Conservation (phyloP, 2,113 vertebrate species). For the Sclerurus mexicanus region DNA sequence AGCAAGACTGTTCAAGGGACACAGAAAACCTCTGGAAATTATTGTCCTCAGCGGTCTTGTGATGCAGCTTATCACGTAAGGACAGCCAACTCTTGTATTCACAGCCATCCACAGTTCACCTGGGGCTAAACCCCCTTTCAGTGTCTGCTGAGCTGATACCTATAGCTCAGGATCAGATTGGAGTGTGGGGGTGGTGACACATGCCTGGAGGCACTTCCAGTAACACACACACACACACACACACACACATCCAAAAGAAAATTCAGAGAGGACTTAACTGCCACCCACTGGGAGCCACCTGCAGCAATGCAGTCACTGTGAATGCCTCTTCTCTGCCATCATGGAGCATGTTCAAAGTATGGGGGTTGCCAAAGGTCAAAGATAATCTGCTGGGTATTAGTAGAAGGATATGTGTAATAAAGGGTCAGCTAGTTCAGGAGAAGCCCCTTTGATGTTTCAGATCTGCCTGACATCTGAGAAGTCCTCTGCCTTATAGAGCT, state of each 20-base stretch:
- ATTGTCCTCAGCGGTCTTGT: not conserved
- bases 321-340: not conserved
- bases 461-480: not conserved
- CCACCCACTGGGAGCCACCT: not conserved
- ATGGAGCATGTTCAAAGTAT: not conserved
- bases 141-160: not conserved
- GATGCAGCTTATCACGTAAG: not conserved
- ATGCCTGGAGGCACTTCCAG: not conserved
- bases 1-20: not conserved
- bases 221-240: not conserved
- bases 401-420: not conserved
- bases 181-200: not conserved
- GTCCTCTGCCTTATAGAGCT: not conserved
- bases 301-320: not conserved
- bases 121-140: not conserved
- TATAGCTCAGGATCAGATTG: not conserved
- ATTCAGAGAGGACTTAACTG: not conserved
- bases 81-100: not conserved
- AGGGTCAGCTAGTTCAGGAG: not conserved
- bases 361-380: not conserved
- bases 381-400: conserved; percentile 18
- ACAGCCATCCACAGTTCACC: not conserved
- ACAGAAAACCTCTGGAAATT: not conserved
- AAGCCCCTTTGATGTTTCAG: conserved; percentile 8
- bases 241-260: not conserved